Percentiles rank a stretch among this genome's conserved stretches.
These are phyloP conservation scores for Amphibalanus amphitrite DNA, from an alignment of 1,140 invertebrate species.

Conservation along the genomic window DNA sequence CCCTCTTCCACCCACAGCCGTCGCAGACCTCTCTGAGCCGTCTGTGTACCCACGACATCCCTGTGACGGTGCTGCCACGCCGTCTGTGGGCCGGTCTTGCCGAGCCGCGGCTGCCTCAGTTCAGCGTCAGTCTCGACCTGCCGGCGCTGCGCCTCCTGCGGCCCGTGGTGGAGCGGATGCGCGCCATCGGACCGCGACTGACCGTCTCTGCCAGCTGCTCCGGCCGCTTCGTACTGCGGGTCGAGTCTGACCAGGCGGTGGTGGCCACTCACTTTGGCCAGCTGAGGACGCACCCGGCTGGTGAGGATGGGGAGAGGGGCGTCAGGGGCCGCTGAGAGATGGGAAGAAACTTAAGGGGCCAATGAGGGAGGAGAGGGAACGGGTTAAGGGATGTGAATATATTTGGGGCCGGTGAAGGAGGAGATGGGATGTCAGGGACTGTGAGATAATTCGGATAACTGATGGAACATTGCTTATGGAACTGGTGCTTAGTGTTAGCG, in stretches of 20 bases:
- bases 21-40: constrained; percentile 23
- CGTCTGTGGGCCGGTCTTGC: constrained; percentile 55
- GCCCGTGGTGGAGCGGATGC: constrained; percentile 60
- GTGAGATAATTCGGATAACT: no score
- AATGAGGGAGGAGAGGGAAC: no score
- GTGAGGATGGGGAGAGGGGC: no score
- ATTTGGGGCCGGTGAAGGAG: no score
- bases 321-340: no score
- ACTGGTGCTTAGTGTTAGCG: no score
- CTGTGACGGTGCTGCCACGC: constrained; percentile 53
- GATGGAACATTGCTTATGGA: no score
- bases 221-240: constrained; percentile 49
- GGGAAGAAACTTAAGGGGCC: no score
- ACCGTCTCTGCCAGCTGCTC: constrained; percentile 45
- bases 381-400: no score
- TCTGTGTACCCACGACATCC: constrained; percentile 60
- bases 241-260: constrained; percentile 53
- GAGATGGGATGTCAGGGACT: no score
- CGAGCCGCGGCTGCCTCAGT: constrained; percentile 51
- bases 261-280: constrained; percentile 58
- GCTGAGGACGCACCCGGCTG: constrained; percentile 20
- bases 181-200: constrained; percentile 47
- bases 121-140: constrained; percentile 54
- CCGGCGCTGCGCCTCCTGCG: constrained; percentile 52
- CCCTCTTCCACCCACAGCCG: constrained; percentile 24